Evolutionary conservation across 2,113 vertebrate genomes (phyloP).

Genomic region (Thalassarche chlororhynchos): DNA sequence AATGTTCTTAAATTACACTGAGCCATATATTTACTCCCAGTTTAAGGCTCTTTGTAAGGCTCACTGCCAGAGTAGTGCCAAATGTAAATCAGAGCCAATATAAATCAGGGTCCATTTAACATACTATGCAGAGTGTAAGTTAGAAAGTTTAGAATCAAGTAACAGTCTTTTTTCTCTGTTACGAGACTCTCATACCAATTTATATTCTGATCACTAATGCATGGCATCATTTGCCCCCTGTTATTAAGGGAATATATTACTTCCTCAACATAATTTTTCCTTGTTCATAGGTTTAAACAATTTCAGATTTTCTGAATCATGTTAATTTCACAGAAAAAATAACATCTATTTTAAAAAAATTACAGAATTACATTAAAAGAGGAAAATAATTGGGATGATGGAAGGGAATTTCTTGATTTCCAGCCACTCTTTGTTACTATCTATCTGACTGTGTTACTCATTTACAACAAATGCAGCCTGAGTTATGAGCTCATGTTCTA

Average conservation of each 20-base stretch:
- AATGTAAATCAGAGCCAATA: constrained; percentile 24
- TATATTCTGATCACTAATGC: neutral
- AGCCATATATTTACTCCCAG: neutral
- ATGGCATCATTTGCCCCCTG: neutral
- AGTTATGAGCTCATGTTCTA: neutral
- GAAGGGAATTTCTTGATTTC: neutral
- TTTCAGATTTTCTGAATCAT: neutral
- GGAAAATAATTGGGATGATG: neutral
- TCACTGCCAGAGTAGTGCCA: neutral
- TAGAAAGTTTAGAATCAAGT: neutral
- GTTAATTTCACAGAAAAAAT: neutral
- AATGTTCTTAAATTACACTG: constrained; percentile 50
- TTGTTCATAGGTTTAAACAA: neutral
- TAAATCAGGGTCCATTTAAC: constrained; percentile 22
- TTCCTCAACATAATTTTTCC: neutral
- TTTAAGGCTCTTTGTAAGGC: constrained; percentile 1
- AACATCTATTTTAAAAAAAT: neutral
- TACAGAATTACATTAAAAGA: neutral
- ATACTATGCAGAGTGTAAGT: neutral
- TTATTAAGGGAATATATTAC: neutral
- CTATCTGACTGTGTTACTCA: neutral
- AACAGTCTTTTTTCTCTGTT: neutral
- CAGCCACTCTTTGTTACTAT: neutral
- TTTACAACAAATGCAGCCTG: neutral
- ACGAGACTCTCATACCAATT: neutral